Evolutionary conservation across 2,113 vertebrate species (phyloP).

Genomic region (Typhlomys cinereus): DNA sequence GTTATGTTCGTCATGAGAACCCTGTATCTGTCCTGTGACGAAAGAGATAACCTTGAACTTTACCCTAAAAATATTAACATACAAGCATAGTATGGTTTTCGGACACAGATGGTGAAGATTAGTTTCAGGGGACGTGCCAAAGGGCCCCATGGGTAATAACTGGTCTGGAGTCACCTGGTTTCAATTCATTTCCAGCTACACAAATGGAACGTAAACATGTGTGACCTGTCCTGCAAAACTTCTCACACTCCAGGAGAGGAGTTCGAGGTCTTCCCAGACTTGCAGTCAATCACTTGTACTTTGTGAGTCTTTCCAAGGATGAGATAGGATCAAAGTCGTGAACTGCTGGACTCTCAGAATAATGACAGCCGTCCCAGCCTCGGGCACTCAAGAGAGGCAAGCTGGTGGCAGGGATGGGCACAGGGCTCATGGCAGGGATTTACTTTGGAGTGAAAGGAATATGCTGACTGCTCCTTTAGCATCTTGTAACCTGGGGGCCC

Average conservation of each 20-base stretch:
- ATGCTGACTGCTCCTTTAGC: too few species aligned
- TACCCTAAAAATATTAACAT: background rate
- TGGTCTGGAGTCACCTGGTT: background rate
- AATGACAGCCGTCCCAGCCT: background rate
- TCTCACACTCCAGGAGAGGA: too few species aligned
- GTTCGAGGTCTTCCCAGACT: too few species aligned
- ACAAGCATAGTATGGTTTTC: too few species aligned
- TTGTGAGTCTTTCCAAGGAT: background rate
- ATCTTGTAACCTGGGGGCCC: background rate
- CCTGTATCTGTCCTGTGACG: background rate
- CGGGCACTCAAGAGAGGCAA: too few species aligned
- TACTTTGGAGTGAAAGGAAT: too few species aligned
- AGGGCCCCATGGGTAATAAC: background rate
- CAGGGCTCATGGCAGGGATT: too few species aligned
- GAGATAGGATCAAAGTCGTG: background rate
- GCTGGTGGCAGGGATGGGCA: too few species aligned
- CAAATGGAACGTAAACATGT: background rate
- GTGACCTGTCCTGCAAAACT: background rate
- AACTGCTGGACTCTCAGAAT: background rate
- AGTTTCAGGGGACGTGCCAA: background rate
- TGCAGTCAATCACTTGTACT: background rate
- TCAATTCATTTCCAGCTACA: background rate
- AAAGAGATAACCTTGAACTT: slow-evolving; percentile 9
- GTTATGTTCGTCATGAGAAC: background rate
- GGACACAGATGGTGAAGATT: background rate